Conservation (phyloP, 2,888 invertebrate genomes). For the Ashinkailepas kermadecensis region DNA sequence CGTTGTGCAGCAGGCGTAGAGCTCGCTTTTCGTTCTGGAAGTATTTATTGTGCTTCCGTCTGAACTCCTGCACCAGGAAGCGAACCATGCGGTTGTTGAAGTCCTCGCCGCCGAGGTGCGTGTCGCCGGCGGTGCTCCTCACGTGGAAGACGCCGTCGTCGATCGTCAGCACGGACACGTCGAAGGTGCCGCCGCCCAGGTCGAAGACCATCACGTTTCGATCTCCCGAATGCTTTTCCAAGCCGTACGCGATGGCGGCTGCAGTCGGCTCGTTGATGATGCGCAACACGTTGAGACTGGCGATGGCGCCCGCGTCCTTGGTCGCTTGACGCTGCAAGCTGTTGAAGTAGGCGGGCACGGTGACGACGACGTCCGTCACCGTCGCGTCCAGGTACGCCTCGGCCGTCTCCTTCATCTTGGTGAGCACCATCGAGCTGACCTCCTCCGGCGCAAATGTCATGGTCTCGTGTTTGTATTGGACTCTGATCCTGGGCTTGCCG, state of each 20-base stretch:
- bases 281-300: no score
- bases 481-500: conserved; percentile 54
- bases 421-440: conserved; percentile 56
- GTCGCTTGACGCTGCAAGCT: conserved; percentile 52
- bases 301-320: no score
- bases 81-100: conserved; percentile 85
- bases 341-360: conserved; percentile 65
- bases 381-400: conserved; percentile 59
- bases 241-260: conserved; percentile 45
- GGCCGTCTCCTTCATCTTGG: conserved; percentile 58
- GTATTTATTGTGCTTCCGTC: conserved; percentile 88
- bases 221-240: no score
- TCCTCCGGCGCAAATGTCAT: conserved; percentile 47
- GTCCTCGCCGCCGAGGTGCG: conserved; percentile 88
- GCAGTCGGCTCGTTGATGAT: conserved; percentile 55
- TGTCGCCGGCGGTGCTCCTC: conserved; percentile 90
- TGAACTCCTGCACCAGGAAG: conserved; percentile 82
- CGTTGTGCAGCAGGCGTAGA: conserved; percentile 80
- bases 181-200: conserved; percentile 17
- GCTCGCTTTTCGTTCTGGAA: conserved; percentile 80
- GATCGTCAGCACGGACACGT: no score
- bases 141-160: conserved; percentile 62
- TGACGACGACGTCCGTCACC: conserved; percentile 43
- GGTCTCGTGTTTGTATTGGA: conserved; percentile 76
- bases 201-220: no score